phyloP scores from a whole-genome alignment of 2,888 invertebrate species.

The Scaptomyza caliginosa region DNA sequence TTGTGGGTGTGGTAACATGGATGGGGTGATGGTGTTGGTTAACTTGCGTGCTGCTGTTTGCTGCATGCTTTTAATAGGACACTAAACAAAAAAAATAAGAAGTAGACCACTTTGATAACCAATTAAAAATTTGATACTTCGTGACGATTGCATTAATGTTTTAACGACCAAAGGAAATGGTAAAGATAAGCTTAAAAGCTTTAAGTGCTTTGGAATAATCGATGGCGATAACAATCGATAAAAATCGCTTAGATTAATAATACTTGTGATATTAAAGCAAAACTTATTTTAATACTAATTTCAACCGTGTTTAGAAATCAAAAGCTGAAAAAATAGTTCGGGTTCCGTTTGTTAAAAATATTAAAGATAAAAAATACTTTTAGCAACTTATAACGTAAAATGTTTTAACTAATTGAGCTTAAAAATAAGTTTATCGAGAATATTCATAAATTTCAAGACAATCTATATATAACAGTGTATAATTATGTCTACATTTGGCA shows the following conservation, averaged over 20 bases:
- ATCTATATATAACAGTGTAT: constrained; percentile 42
- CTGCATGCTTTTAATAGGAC: constrained; percentile 60
- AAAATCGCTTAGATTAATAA: not conserved
- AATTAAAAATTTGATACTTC: constrained; percentile 52
- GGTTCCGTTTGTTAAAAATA: no score
- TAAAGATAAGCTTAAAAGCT: not conserved
- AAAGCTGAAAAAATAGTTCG: no score
- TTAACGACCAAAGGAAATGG: not conserved
- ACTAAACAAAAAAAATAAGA: constrained; percentile 57
- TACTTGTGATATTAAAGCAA: not conserved
- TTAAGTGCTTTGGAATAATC: not conserved
- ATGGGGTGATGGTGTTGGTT: constrained; percentile 32
- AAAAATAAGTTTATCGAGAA: no score
- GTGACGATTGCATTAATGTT: constrained; percentile 5
- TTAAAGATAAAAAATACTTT: no score
- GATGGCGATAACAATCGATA: not conserved
- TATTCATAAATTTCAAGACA: no score
- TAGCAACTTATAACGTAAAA: no score
- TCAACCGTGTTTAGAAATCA: no score
- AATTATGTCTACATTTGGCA: constrained; percentile 22
- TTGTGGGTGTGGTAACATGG: constrained; percentile 52
- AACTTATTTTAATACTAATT: no score
- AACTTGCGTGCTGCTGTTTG: constrained; percentile 56
- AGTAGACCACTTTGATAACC: constrained; percentile 47
- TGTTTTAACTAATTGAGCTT: no score